Percentiles rank a stretch among this genome's conserved stretches.
Conservation (phyloP, 1,140 invertebrate genomes). For the Penaeus chinensis region DNA sequence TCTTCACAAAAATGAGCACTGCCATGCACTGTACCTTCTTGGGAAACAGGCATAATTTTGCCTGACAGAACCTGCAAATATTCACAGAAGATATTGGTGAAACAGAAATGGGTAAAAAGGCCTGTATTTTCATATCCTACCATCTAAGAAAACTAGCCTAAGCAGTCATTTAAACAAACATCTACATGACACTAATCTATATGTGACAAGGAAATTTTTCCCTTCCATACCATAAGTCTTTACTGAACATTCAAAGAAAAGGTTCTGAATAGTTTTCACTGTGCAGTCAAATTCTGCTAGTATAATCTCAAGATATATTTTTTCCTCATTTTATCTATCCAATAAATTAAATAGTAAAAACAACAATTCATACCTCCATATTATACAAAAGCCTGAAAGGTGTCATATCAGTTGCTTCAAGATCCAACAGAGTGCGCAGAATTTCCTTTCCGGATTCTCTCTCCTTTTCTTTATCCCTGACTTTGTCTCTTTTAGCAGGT, state of each 20-base stretch:
- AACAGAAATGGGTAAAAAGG: not conserved
- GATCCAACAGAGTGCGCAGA: conserved; percentile 69
- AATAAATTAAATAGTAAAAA: not conserved
- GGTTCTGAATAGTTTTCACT: no score
- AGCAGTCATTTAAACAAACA: no score
- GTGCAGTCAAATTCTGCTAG: no score
- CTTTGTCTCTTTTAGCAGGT: conserved; percentile 66
- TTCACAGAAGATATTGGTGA: not conserved
- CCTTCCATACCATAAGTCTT: no score
- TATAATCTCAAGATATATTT: not conserved
- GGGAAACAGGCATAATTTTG: conserved; percentile 70
- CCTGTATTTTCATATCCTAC: no score
- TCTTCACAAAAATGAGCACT: conserved; percentile 70
- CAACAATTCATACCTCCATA: conserved; percentile 68
- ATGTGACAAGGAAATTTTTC: no score
- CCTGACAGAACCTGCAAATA: conserved; percentile 70
- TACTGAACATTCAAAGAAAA: no score
- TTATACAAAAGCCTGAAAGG: conserved; percentile 72
- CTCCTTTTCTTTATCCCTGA: conserved; percentile 59
- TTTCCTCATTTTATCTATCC: not conserved
- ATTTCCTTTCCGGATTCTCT: conserved; percentile 65
- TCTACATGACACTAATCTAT: no score
- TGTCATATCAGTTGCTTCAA: conserved; percentile 68
- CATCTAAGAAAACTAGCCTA: no score
- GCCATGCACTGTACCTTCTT: conserved; percentile 67